A percentile compares a stretch with the other conserved stretches of the same genome.
phyloP scores from a whole-genome alignment of 2,113 vertebrate species.

The Panthera leo region DNA sequence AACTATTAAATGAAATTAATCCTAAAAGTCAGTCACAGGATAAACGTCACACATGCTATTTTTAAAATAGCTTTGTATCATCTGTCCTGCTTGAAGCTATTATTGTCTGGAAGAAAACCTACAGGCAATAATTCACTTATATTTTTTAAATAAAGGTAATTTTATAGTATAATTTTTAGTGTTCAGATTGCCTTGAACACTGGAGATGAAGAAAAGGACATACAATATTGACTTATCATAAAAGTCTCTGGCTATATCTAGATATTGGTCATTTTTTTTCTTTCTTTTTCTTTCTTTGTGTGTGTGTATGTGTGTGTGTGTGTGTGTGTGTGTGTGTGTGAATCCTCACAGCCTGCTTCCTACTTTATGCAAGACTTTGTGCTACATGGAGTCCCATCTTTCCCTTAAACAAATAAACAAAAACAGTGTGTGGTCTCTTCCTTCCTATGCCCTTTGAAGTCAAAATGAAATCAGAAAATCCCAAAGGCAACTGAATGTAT shows the following conservation, averaged over 20 bases:
- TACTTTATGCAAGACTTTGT: background rate
- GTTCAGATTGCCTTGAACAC: background rate
- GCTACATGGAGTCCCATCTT: background rate
- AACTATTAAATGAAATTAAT: background rate
- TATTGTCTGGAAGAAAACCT: background rate
- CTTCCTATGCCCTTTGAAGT: background rate
- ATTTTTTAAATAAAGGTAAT: background rate
- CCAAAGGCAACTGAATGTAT: background rate
- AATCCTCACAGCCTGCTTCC: rapidly evolving
- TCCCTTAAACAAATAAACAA: background rate
- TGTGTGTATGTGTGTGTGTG: background rate
- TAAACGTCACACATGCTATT: background rate
- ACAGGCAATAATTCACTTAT: background rate
- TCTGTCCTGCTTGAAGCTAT: background rate
- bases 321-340: background rate
- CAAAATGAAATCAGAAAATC: background rate
- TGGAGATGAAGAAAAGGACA: background rate
- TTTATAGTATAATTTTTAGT: background rate
- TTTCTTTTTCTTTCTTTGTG: background rate
- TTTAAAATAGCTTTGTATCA: background rate
- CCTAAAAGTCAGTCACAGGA: background rate
- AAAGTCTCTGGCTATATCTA: background rate
- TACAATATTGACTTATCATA: background rate
- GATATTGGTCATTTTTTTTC: background rate
- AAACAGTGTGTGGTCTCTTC: background rate